Base-by-base conservation (phyloP, 2,888 invertebrate species). In the Sinelater perroti region DNA sequence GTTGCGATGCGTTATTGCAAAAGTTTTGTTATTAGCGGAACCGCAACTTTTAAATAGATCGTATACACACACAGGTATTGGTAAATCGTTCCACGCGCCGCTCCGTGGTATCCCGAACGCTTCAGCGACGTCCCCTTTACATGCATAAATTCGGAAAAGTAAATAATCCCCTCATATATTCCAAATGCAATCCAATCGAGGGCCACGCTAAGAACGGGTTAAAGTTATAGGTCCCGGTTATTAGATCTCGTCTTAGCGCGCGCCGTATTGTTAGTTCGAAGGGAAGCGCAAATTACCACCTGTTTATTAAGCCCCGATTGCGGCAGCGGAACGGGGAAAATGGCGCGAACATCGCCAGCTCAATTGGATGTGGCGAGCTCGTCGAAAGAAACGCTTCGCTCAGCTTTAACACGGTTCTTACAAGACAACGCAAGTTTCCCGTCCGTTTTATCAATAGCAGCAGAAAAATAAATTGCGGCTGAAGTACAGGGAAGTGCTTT, bases 21-120 rank as follows among this genome's bases (percentile, higher is more conserved):
- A 38, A 38, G 38, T 38, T 38, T n/a, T 38, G 38, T 38, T 38
- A 36, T 38, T 38, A 10, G 6, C 10, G 8, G 20, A 20, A n/a
- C n/a, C n/a, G n/a, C n/a, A n/a, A n/a, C n/a, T n/a, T n/a, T n/a
- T n/a, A n/a, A n/a, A n/a, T n/a, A n/a, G n/a, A n/a, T n/a, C n/a
- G n/a, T n/a, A n/a, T n/a, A n/a, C n/a, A n/a, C n/a, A n/a, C n/a
- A n/a, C n/a, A n/a, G n/a, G n/a, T n/a, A n/a, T n/a, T n/a, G n/a
- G n/a, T n/a, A n/a, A n/a, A n/a, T n/a, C n/a, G 38, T 38, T 38
- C 13, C 20, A 20, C 11, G 38, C 21, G 11, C 10, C 10, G 6
- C 11, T 38, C 24, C 7, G 7, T 24, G 7, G 4, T 7, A 24
- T 24, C 24, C 24, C 4, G 24, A 24, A 24, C 4, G 24, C 4